Base-by-base conservation (phyloP, 1,140 invertebrate species). In the Listronotus oregonensis region DNA sequence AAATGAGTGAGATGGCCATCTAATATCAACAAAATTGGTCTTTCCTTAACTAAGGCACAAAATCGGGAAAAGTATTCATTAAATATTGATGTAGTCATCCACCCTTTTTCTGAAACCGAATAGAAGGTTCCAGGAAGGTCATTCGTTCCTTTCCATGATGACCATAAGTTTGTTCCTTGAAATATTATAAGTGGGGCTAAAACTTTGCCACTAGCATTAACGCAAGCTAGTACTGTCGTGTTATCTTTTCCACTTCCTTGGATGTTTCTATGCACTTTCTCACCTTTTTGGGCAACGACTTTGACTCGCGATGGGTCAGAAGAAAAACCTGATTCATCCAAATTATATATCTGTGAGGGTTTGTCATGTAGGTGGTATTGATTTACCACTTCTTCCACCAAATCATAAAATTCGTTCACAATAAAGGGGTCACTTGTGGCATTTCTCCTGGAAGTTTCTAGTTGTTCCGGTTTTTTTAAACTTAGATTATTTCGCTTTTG, bases 151-250 rank as follows among this genome's bases (percentile, higher is more conserved):
- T 43, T 15, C 42, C 11, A 15, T 12, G 42, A n/a, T 6, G 42
- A 8, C 50, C 60, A 63, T 12, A 63, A 18, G 27, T 63, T 18
- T 44, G n/a, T 7, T 8, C 50, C 60, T 63, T 63, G 49, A 43
- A 54, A 63, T 12, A 63, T 63, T 39, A 69, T 66, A 18, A 61
- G 42, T 9, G 67, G 67, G 14, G 62, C 44, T 56, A 52, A 34
- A 12, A 46, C 32, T 37, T 12, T 3, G 2, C 57, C 56, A 18
- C n/a, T 18, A 1, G 64, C 64, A 2, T 44, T 42, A 51, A 60
- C 39, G 27, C 56, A 66, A 8, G 56, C 37, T 47, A 60, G 51
- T 1, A 54, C 42, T 4, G 55, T 60, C 1, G 37, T 60, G 59
- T 66, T 66, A 52, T 66, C 49, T 18, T 52, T 66, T 4, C 64